phyloP scores from a whole-genome alignment of 2,113 vertebrate species.

The Caranx melampygus region DNA sequence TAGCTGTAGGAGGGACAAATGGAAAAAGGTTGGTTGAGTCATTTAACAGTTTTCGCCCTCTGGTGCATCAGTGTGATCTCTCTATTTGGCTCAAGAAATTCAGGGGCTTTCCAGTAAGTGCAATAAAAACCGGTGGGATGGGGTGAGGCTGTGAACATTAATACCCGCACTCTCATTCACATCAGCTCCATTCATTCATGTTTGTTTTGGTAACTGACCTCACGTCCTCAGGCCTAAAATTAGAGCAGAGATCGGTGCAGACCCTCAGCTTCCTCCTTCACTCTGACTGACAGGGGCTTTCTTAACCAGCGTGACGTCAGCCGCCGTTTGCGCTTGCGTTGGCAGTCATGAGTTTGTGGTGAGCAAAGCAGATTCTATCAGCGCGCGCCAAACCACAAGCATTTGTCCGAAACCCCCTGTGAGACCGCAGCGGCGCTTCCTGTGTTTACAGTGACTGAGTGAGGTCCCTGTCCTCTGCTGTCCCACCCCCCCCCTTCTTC shows the following conservation, averaged over 20 bases:
- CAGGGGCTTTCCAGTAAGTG: slow-evolving; percentile 33
- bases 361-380: slow-evolving; percentile 39
- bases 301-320: slow-evolving; percentile 60
- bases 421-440: slow-evolving; percentile 60
- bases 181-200: slow-evolving; percentile 37
- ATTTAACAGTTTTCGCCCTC: slow-evolving; percentile 17
- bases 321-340: slow-evolving; percentile 23
- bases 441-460: slow-evolving; percentile 70
- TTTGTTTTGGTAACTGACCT: slow-evolving; percentile 32
- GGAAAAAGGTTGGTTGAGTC: slow-evolving; percentile 26
- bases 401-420: slow-evolving; percentile 65
- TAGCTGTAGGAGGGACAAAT: slow-evolving; percentile 2
- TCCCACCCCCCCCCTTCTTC: no score
- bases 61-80: slow-evolving; percentile 7
- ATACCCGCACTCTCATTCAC: neutral
- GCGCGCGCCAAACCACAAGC: slow-evolving; percentile 23
- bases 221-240: slow-evolving; percentile 11
- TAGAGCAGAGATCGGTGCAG: slow-evolving; percentile 17
- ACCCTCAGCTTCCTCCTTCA: slow-evolving; percentile 31
- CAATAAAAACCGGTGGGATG: neutral
- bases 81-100: slow-evolving; percentile 7
- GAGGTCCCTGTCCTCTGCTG: no score
- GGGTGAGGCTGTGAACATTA: neutral
- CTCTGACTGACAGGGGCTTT: slow-evolving; percentile 55
- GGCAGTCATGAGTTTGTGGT: slow-evolving; percentile 51